Percentiles rank a stretch among this genome's conserved stretches.
These are phyloP conservation scores for Carabus problematicus DNA, from an alignment of 2,888 invertebrate species.

Conservation along the genomic window DNA sequence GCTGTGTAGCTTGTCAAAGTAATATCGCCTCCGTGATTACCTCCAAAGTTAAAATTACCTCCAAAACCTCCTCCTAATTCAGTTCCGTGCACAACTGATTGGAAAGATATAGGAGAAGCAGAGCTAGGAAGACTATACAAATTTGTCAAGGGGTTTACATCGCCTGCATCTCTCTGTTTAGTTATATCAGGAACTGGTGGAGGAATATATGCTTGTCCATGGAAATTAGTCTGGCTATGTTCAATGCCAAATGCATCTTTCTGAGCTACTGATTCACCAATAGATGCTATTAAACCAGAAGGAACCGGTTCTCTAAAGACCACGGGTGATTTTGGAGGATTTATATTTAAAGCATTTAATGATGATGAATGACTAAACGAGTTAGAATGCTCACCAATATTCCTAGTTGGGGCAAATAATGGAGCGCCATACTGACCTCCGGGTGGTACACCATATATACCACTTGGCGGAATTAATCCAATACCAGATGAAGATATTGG, in stretches of 20 bases:
- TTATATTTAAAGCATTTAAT: conserved; percentile 57
- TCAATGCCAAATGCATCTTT: conserved; percentile 68
- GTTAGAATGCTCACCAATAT: conserved; percentile 29
- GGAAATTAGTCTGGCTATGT: conserved; percentile 56
- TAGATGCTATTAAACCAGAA: conserved; percentile 70
- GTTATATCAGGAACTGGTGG: conserved; percentile 66
- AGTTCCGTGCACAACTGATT: conserved; percentile 52
- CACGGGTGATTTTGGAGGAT: conserved; percentile 67
- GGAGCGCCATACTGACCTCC: conserved; percentile 61
- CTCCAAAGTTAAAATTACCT: conserved; percentile 25
- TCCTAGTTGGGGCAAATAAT: conserved; percentile 48
- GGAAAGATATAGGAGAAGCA: conserved; percentile 62
- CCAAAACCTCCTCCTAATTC: conserved; percentile 8
- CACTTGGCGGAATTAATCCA: conserved; percentile 68
- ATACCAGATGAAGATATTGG: conserved; percentile 47
- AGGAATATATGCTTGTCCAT: conserved; percentile 65
- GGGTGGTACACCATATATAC: conserved; percentile 68
- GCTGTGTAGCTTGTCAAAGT: conserved; percentile 63
- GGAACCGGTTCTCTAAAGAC: conserved; percentile 79
- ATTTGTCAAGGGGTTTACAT: conserved; percentile 56
- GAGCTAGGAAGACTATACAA: conserved; percentile 64
- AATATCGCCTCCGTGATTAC: conserved; percentile 31
- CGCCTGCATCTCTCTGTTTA: conserved; percentile 46
- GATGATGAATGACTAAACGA: conserved; percentile 50
- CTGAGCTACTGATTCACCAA: conserved; percentile 69